A percentile compares a stretch with the other conserved stretches of the same genome.
These are phyloP conservation scores for Istiophorus platypterus DNA, from an alignment of 2,113 vertebrate genomes.

Conservation along the genomic window DNA sequence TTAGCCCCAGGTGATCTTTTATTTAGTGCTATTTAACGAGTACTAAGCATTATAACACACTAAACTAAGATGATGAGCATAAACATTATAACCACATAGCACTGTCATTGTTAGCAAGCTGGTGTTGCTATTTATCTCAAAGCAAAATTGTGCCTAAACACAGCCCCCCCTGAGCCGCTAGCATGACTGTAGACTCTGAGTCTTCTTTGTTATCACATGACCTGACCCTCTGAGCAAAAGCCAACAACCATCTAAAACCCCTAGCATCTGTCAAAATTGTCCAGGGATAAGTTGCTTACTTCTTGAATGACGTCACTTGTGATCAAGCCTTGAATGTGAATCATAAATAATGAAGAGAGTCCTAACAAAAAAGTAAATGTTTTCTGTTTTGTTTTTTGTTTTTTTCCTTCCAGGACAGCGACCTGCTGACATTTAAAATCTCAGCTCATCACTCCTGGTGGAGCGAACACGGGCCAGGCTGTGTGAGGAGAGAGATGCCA, in stretches of 20 bases:
- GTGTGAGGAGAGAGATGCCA: conserved; percentile 85
- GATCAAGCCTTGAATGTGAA: conserved; percentile 10
- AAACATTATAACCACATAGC: not conserved
- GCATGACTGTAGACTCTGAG: not conserved
- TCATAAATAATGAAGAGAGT: conserved; percentile 15
- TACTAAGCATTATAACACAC: not conserved
- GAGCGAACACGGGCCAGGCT: conserved; percentile 91
- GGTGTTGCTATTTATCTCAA: not conserved
- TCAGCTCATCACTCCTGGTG: conserved; percentile 93
- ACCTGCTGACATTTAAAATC: conserved; percentile 93
- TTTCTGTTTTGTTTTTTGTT: too few species aligned
- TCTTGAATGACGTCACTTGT: not conserved
- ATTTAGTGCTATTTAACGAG: too few species aligned
- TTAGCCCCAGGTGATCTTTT: too few species aligned
- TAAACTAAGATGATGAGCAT: not conserved
- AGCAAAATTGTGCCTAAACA: too few species aligned
- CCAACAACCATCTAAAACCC: conserved; percentile 4
- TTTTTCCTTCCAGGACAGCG: conserved; percentile 84
- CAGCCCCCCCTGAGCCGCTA: too few species aligned
- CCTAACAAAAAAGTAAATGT: conserved; percentile 1
- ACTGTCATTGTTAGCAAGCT: not conserved
- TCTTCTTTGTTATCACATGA: not conserved
- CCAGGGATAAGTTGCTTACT: not conserved
- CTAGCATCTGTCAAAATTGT: not conserved
- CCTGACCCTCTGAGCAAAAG: conserved; percentile 6